Conservation (phyloP, 2,113 vertebrate genomes). For the Coptodon bakossiorum region DNA sequence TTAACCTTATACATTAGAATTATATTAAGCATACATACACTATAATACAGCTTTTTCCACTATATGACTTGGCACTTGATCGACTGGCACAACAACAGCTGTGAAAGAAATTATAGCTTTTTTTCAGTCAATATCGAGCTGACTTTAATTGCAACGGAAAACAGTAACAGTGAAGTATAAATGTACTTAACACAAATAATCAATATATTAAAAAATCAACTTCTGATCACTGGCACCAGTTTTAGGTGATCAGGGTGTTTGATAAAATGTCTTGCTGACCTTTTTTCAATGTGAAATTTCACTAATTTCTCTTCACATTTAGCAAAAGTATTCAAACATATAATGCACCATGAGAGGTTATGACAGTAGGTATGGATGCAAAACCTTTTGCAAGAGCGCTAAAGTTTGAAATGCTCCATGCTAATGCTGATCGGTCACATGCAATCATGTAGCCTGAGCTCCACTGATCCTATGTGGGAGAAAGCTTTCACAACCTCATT, state of each 20-base stretch:
- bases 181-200: neutral
- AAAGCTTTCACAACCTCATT: neutral
- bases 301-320: neutral
- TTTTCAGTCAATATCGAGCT: neutral
- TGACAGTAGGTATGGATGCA: neutral
- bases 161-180: neutral
- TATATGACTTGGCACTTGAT: neutral
- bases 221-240: too few relatives aligned
- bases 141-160: neutral
- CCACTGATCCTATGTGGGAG: neutral
- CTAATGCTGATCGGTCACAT: accelerated
- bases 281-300: neutral
- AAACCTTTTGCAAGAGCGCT: neutral
- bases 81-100: neutral
- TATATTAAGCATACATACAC: neutral
- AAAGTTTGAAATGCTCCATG: neutral
- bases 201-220: neutral
- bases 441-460: accelerated
- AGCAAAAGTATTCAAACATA: neutral
- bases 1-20: neutral
- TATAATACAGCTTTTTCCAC: neutral
- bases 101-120: neutral
- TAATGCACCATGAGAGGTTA: neutral
- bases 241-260: neutral
- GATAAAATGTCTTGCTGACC: accelerated